A percentile compares a stretch with the other conserved stretches of the same genome.
Conservation (phyloP, 2,113 vertebrate species). For the Scopus umbretta region DNA sequence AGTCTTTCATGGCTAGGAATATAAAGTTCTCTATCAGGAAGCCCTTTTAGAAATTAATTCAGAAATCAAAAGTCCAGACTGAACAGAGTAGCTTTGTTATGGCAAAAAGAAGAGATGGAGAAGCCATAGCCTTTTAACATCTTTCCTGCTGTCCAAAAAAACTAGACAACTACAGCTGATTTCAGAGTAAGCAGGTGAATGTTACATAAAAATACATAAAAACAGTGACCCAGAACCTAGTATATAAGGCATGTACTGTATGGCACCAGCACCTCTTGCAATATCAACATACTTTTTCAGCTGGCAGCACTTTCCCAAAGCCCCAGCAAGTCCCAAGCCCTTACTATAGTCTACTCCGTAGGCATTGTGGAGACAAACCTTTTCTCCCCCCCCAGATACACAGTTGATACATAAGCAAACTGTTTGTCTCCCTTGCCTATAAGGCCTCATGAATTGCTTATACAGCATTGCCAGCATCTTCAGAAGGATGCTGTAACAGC, state of each 20-base stretch:
- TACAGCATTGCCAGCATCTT: not conserved
- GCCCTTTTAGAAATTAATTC: not conserved
- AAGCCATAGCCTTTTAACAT: not conserved
- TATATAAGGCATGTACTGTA: not conserved
- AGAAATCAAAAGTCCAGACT: not conserved
- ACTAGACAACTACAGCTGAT: not conserved
- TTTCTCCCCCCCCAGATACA: not conserved
- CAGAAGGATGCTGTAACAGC: not conserved
- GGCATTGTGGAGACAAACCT: not conserved
- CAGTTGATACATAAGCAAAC: not conserved
- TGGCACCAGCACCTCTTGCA: not conserved
- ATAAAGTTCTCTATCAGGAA: not conserved
- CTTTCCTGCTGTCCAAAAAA: not conserved
- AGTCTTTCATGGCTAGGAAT: not conserved
- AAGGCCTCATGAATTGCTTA: not conserved
- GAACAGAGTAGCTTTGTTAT: not conserved
- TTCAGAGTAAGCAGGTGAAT: not conserved
- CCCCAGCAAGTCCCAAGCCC: not conserved
- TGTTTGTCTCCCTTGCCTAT: not conserved
- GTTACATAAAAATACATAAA: not conserved
- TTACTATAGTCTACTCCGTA: not conserved
- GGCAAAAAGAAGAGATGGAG: not conserved
- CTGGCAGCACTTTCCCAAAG: not conserved
- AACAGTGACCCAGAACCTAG: not conserved
- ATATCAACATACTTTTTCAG: not conserved